Base-by-base conservation (phyloP, 1,140 invertebrate species). In the Ceratoteleas bidentatus region DNA sequence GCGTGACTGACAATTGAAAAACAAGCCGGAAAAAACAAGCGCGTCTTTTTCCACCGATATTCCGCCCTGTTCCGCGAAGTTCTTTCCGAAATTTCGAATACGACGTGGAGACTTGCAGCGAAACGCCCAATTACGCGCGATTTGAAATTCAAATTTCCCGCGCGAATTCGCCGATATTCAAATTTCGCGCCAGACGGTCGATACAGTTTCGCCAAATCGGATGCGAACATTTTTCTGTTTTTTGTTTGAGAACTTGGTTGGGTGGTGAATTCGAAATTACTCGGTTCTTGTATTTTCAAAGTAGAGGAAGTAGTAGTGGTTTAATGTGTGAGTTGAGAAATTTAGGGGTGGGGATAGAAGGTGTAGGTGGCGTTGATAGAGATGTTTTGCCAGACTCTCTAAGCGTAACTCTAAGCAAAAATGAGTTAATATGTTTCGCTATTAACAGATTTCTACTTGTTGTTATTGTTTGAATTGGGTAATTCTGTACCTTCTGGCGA, bases 1-100 rank as follows among this genome's bases (percentile, higher is more conserved):
- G 80, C 80, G 58, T 83, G 74, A 83, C 80, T 82, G 73, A 82
- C 80, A 77, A 82, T 77, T 77, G 56, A 24, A 69, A 76, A 81
- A 81, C 45, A 58, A 74, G 38, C 53, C 40, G 72, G 60, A 76
- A 72, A 60, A 61, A 61, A 79, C 43, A 64, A n/a, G 4, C 52
- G 14, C n/a, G 75, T 36, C 61, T 45, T 33, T 72, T 40, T 57
- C 15, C 10, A 9, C 24, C 33, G 6, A 45, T 76, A 60, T 58
- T 60, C 32, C 6, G 62, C 6, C 24, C 24, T 1, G 24, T 24
- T 24, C 24, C 24, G 24, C 24, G 24, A 24, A 24, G 16, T 49
- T 56, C 49, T 54, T 61, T 72, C 33, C 57, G 24, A 49, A 62
- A 57, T 49, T 73, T 56, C 70, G 40, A 57, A 33, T 57, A 68